A percentile compares a stretch with the other conserved stretches of the same genome.
phyloP scores from a whole-genome alignment of 2,888 invertebrate species.

The Himalopsyche tibetana region DNA sequence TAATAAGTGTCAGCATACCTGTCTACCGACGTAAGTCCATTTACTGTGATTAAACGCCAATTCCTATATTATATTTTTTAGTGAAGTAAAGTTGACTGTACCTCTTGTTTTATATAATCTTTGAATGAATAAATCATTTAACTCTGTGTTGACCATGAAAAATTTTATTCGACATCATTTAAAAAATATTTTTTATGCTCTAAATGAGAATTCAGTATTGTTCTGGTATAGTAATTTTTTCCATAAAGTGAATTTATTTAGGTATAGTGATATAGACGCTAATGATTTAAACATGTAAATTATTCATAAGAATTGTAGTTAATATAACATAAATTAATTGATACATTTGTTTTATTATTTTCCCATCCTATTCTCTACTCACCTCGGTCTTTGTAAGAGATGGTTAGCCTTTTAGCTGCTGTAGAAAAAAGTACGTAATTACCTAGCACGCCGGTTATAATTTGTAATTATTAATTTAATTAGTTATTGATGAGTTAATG shows the following conservation, averaged over 20 bases:
- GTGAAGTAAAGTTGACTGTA: conserved; percentile 19
- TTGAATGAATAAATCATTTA: neutral
- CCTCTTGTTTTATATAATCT: neutral
- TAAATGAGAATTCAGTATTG: conserved; percentile 23
- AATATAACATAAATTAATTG: conserved; percentile 19
- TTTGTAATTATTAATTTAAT: no score
- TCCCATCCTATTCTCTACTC: neutral
- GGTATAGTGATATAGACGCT: conserved; percentile 23
- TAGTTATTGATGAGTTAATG: no score
- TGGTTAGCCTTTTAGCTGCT: no score
- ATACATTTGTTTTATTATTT: neutral
- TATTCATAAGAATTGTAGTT: conserved; percentile 31
- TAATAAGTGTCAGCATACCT: neutral
- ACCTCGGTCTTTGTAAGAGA: no score
- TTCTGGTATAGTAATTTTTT: neutral
- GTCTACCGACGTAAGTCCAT: conserved; percentile 48
- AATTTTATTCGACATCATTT: neutral
- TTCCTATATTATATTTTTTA: conserved; percentile 50
- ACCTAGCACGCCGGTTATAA: no score
- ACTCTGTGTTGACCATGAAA: neutral
- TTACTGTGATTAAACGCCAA: conserved; percentile 58
- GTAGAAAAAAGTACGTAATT: no score
- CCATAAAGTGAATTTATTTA: conserved; percentile 10
- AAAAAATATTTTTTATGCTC: neutral
- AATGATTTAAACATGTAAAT: conserved; percentile 27